A percentile compares a stretch with the other conserved stretches of the same genome.
These are phyloP conservation scores for Asobara japonica DNA, from an alignment of 1,140 invertebrate genomes.

Conservation along the genomic window DNA sequence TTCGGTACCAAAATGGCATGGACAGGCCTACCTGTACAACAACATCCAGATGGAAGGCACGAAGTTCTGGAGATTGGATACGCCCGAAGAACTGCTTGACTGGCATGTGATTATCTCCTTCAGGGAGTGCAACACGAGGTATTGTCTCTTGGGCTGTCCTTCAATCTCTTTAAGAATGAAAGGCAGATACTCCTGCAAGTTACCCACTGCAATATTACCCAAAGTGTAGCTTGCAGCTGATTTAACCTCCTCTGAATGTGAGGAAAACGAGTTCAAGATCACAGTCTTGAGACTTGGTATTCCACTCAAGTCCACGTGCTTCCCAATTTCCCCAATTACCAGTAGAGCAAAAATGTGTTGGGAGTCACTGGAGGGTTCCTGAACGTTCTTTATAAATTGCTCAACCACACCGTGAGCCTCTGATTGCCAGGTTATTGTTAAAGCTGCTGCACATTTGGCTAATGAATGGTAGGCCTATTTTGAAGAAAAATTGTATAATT, in stretches of 20 bases:
- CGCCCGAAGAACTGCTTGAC: slow-evolving; percentile 78
- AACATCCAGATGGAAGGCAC: slow-evolving; percentile 90
- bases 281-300: slow-evolving; percentile 79
- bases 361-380: slow-evolving; percentile 78
- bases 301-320: slow-evolving; percentile 88
- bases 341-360: slow-evolving; percentile 92
- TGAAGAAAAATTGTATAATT: too few species aligned
- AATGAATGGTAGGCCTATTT: slow-evolving; percentile 92
- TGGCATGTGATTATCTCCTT: slow-evolving; percentile 96
- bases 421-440: slow-evolving; percentile 80
- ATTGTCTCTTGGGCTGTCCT: slow-evolving; percentile 92
- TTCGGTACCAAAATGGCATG: too few species aligned
- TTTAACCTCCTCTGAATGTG: slow-evolving; percentile 88
- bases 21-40: too few species aligned
- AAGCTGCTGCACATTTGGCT: slow-evolving; percentile 94
- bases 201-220: slow-evolving; percentile 94
- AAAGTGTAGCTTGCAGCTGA: slow-evolving; percentile 96
- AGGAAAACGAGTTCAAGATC: slow-evolving; percentile 80
- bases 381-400: slow-evolving; percentile 86
- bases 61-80: slow-evolving; percentile 84
- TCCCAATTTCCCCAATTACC: slow-evolving; percentile 95
- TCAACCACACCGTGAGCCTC: slow-evolving; percentile 85
- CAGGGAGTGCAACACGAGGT: slow-evolving; percentile 94
- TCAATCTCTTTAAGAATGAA: slow-evolving; percentile 96
- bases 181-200: slow-evolving; percentile 92